phyloP scores from a whole-genome alignment of 1,140 invertebrate species.

The Patella vulgata region DNA sequence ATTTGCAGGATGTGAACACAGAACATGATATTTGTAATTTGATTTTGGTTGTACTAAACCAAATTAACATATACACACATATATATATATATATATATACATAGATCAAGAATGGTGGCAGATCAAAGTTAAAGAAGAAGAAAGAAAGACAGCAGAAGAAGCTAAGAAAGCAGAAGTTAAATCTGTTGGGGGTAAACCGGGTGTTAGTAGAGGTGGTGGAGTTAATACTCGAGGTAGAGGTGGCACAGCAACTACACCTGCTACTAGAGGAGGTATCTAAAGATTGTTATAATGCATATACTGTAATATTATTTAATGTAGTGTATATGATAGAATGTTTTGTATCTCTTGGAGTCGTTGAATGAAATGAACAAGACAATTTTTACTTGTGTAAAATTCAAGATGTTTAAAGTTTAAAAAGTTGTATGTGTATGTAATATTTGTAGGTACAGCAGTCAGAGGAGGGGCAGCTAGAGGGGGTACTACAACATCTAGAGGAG shows the following conservation, averaged over 20 bases:
- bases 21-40: no score
- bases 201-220: slow-evolving; percentile 21
- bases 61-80: no score
- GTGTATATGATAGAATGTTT: slow-evolving; percentile 27
- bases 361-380: slow-evolving; percentile 5
- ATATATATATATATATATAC: neutral
- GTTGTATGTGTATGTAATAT: no score
- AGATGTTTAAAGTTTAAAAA: no score
- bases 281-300: slow-evolving; percentile 2
- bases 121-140: slow-evolving; percentile 44
- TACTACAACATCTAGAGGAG: slow-evolving; percentile 5
- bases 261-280: slow-evolving; percentile 15
- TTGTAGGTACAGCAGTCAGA: slow-evolving; percentile 14
- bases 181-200: slow-evolving; percentile 23
- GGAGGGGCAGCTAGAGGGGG: slow-evolving; percentile 12
- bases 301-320: slow-evolving; percentile 14
- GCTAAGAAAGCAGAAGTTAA: slow-evolving; percentile 33
- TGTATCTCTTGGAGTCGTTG: slow-evolving; percentile 1
- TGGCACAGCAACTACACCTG: slow-evolving; percentile 30
- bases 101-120: slow-evolving; percentile 61
- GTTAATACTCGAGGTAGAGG: slow-evolving; percentile 37
- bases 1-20: no score
- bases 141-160: slow-evolving; percentile 38
- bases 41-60: no score
- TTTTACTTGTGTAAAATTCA: slow-evolving; percentile 5